Conservation (phyloP, 2,113 vertebrate genomes). For the Papio anubis region DNA sequence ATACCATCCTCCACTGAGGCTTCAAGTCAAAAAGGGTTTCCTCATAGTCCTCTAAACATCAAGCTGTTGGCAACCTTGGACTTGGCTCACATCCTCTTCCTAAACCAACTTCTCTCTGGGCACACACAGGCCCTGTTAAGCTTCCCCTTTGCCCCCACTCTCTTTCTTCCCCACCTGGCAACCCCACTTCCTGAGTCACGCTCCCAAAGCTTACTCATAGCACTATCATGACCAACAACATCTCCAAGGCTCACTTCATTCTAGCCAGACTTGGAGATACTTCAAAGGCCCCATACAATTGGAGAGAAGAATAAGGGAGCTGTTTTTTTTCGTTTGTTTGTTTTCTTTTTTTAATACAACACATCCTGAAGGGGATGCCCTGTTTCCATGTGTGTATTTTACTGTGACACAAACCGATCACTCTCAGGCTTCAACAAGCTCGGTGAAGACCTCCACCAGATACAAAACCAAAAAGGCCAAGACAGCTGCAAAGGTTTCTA, state of each 20-base stretch:
- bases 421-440: slow-evolving; percentile 38
- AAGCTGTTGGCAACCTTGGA: background rate
- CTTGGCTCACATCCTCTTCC: background rate
- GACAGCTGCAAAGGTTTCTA: slow-evolving; percentile 79
- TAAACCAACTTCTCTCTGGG: background rate
- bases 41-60: background rate
- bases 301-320: background rate
- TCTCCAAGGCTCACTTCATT: slow-evolving; percentile 21
- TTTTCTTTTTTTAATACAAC: slow-evolving; percentile 19
- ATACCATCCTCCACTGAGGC: background rate
- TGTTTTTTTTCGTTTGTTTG: background rate
- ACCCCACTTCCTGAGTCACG: background rate
- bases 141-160: background rate
- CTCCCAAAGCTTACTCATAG: background rate
- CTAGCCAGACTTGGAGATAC: slow-evolving; percentile 33
- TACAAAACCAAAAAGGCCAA: slow-evolving; percentile 72
- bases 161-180: background rate
- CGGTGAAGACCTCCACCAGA: slow-evolving; percentile 73
- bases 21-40: slow-evolving; percentile 21
- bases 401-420: background rate
- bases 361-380: background rate
- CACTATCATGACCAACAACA: background rate
- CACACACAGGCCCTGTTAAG: background rate
- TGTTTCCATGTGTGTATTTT: slow-evolving; percentile 33
- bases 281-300: slow-evolving; percentile 48